Percentiles rank a stretch among this genome's conserved stretches.
Conservation (phyloP, 2,797 vertebrate species). For the Hafferia zeledoni region DNA sequence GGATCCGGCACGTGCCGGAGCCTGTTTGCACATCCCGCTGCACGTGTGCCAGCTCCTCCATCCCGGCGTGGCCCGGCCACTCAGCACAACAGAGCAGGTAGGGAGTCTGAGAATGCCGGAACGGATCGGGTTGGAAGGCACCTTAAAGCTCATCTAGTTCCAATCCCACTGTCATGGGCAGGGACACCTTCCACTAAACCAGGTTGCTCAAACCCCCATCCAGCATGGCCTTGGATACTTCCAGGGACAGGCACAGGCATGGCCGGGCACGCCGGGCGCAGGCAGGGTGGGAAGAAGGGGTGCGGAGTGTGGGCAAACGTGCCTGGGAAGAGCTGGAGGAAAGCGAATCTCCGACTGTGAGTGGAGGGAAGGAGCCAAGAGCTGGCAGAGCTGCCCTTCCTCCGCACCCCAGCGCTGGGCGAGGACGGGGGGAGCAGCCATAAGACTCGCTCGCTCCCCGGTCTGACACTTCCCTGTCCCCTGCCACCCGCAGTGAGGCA, state of each 20-base stretch:
- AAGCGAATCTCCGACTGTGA: not conserved
- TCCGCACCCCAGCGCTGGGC: not conserved
- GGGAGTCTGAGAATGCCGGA: not conserved
- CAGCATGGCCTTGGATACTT: not conserved
- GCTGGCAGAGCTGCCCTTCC: not conserved
- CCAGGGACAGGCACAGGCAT: not conserved
- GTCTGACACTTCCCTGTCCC: not conserved
- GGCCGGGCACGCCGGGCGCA: not conserved
- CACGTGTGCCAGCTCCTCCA: not conserved
- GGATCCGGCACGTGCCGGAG: not conserved
- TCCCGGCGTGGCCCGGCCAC: not conserved
- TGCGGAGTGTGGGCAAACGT: accelerated
- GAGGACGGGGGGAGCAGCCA: not conserved
- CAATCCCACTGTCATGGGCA: not conserved
- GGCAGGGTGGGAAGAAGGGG: not conserved
- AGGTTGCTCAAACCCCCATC: not conserved
- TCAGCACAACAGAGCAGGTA: not conserved
- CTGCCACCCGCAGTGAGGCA: not conserved
- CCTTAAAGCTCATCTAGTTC: accelerated
- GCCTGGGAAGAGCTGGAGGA: not conserved
- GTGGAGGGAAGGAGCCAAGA: not conserved
- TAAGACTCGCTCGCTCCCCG: not conserved
- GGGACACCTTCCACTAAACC: not conserved
- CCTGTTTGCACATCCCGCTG: not conserved
- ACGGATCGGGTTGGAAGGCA: not conserved